phyloP scores from a whole-genome alignment of 2,113 vertebrate species.

The Rhombomys opimus region DNA sequence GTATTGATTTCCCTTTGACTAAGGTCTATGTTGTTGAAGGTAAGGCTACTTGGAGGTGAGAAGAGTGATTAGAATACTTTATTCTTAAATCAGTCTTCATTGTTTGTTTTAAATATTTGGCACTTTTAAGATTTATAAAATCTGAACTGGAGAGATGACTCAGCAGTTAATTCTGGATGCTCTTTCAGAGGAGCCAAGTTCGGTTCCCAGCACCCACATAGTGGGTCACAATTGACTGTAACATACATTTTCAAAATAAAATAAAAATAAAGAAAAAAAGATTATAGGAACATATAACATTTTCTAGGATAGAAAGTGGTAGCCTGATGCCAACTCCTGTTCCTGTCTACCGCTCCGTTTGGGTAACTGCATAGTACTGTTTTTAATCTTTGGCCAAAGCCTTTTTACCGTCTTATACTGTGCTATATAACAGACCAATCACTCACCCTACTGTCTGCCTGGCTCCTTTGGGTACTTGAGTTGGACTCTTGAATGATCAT shows the following conservation, averaged over 20 bases:
- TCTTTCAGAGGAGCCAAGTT: neutral
- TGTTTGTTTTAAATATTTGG: slow-evolving; percentile 16
- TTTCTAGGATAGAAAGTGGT: neutral
- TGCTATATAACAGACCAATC: slow-evolving; percentile 7
- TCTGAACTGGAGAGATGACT: neutral
- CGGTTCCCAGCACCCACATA: neutral
- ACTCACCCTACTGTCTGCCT: neutral
- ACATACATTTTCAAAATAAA: neutral
- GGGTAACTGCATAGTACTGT: slow-evolving; percentile 3
- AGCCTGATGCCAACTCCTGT: neutral
- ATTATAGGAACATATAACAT: slow-evolving; percentile 26
- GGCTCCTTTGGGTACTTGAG: neutral
- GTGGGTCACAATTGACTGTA: neutral
- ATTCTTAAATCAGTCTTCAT: slow-evolving; percentile 19
- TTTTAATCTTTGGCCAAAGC: slow-evolving; percentile 26
- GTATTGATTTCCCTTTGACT: slow-evolving; percentile 96
- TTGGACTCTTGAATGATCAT: neutral
- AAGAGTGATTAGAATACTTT: slow-evolving; percentile 1
- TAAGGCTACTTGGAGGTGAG: slow-evolving; percentile 79
- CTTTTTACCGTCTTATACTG: neutral
- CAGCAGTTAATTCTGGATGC: neutral
- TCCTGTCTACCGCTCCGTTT: neutral
- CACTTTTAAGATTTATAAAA: slow-evolving; percentile 42
- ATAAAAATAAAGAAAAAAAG: neutral
- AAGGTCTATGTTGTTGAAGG: slow-evolving; percentile 99